Base-by-base conservation (phyloP, 23 tunicate genomes). In the Oikopleura dioica region DNA sequence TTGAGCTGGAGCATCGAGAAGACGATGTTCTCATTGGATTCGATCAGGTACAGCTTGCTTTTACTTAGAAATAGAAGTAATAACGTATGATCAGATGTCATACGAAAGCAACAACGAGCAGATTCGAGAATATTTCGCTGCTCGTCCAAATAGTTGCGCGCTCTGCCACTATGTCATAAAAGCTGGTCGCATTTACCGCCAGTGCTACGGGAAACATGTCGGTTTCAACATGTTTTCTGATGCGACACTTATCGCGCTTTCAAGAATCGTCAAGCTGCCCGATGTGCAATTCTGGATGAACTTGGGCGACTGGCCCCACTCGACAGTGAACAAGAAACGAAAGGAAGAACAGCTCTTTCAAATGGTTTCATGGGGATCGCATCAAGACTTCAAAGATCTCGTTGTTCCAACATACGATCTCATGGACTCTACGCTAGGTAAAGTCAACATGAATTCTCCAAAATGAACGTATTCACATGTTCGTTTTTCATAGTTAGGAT, bases 211-310 rank as follows among this genome's bases (percentile, higher is more conserved):
- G 23, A 80, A 79, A 33, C 79, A 82, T 50, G 85, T 82, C 28
- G 97, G 82, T 50, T 91, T 91, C 38, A 91, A 91, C 78, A 85
- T 91, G 84, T 91, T 91, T 84, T 80, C 81, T 83, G 97, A 91
- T 69, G 92, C 82, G 0, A 82, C 83, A 26, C 82, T 91, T 38
- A 78, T 91, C 1, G 37, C 80, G 0, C 36, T 91, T 35, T 78
- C 92, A 23, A 78, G 82, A 68, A 85, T 82, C 77, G 81, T 81
- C 0, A 78, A 78, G 36, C 81, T 85, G 30, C 97, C 97, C 0
- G 97, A 91, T 63, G 36, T 91, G 37, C 86, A 86, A 68, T 82
- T 91, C 76, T 82, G 81, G 35, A 83, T 83, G 68, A 91, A 91
- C 78, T 80, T 91, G 2, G 97, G 97, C 0, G 97, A 91, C 37